Percentiles rank a stretch among this genome's conserved stretches.
Evolutionary conservation across 2,888 invertebrate genomes (phyloP).

Genomic region (Pseudococcus longispinus): DNA sequence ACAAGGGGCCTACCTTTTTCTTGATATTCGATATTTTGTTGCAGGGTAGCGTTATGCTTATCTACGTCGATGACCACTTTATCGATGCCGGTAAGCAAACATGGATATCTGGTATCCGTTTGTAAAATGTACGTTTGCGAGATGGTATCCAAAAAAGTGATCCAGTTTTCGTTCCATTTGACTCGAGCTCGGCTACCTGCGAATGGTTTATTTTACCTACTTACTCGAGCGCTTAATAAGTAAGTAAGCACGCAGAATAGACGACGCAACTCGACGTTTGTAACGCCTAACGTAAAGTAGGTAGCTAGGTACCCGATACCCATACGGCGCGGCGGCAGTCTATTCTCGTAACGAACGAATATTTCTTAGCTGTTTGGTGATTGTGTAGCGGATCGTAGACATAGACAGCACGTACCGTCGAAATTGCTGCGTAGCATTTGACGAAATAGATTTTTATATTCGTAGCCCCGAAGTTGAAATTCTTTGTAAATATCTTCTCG

Average conservation of each 20-base stretch:
- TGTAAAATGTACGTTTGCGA: constrained; percentile 33
- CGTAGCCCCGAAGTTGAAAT: constrained; percentile 30
- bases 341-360: too few relatives aligned
- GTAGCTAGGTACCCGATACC: background rate
- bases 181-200: constrained; percentile 39
- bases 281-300: too few relatives aligned
- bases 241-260: too few relatives aligned
- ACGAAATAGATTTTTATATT: constrained; percentile 13
- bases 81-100: constrained; percentile 25
- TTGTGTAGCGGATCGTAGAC: background rate
- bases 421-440: constrained; percentile 36
- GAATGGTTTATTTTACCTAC: background rate
- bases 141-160: constrained; percentile 46
- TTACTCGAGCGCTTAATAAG: too few relatives aligned
- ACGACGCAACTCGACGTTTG: too few relatives aligned
- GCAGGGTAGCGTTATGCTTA: background rate
- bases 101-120: constrained; percentile 24
- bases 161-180: constrained; percentile 50
- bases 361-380: too few relatives aligned
- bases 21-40: constrained; percentile 8
- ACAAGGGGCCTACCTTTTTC: background rate
- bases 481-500: constrained; percentile 45
- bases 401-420: background rate
- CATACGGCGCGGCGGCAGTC: too few relatives aligned
- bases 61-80: background rate